phyloP scores from a whole-genome alignment of 2,113 vertebrate genomes.

The Chamaea fasciata region DNA sequence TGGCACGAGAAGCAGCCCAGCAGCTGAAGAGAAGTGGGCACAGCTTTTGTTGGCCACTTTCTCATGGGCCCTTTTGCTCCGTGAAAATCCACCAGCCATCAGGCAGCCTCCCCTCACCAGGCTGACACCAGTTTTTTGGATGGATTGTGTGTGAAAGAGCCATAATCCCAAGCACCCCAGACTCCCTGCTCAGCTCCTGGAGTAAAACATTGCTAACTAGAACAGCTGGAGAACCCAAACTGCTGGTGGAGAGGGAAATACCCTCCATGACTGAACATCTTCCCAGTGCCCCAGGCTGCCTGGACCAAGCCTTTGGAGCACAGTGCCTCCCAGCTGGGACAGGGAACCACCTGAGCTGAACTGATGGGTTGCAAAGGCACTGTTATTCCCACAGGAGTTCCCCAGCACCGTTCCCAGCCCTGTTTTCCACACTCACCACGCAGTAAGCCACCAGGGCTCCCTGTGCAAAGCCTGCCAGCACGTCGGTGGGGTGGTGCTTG shows the following conservation, averaged over 20 bases:
- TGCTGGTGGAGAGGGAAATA: neutral
- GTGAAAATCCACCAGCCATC: neutral
- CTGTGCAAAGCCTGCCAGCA: conserved; percentile 90
- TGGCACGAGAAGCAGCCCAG: neutral
- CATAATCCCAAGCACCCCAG: neutral
- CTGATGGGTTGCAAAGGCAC: rapidly evolving
- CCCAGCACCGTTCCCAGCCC: rapidly evolving
- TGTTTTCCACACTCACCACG: conserved; percentile 76
- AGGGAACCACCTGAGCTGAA: neutral
- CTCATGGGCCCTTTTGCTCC: rapidly evolving
- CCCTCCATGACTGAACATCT: neutral
- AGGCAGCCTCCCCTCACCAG: rapidly evolving
- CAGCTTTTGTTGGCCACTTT: neutral
- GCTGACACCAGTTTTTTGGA: neutral
- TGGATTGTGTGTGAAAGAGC: neutral
- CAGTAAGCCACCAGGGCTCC: conserved; percentile 93
- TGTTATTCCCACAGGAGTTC: rapidly evolving
- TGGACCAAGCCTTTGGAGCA: neutral
- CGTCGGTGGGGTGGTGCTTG: conserved; percentile 92
- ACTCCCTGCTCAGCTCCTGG: neutral
- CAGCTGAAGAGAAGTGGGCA: neutral
- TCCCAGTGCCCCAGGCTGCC: neutral
- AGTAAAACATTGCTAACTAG: neutral
- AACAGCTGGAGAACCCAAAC: neutral
- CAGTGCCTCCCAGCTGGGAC: rapidly evolving